Percentiles rank a stretch among this genome's conserved stretches.
Conservation (phyloP, 1,140 invertebrate genomes). For the Drosophila pseudoananassae region DNA sequence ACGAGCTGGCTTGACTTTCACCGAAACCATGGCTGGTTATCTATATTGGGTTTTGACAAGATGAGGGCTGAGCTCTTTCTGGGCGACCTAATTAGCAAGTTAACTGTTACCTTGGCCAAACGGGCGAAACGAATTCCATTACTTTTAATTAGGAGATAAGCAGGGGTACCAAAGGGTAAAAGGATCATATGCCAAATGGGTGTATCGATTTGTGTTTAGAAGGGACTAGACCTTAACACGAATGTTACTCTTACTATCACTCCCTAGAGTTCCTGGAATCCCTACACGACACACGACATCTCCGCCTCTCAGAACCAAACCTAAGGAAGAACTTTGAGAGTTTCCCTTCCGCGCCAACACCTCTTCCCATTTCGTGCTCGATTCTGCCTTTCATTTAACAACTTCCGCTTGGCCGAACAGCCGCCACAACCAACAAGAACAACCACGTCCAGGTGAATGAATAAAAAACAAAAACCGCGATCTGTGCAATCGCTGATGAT, state of each 20-base stretch:
- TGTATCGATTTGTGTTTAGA: too few species aligned
- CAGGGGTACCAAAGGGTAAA: neutral
- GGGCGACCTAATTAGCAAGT: slow-evolving; percentile 54
- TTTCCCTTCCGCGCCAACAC: slow-evolving; percentile 37
- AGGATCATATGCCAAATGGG: neutral
- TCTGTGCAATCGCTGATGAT: slow-evolving; percentile 77
- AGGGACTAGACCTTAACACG: neutral
- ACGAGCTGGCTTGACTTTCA: slow-evolving; percentile 58
- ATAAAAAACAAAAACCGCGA: slow-evolving; percentile 51
- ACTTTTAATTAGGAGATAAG: slow-evolving; percentile 30
- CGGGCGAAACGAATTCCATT: slow-evolving; percentile 51
- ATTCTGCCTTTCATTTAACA: slow-evolving; percentile 62
- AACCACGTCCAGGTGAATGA: slow-evolving; percentile 16
- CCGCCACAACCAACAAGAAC: neutral
- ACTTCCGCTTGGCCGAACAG: slow-evolving; percentile 66
- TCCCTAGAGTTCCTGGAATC: slow-evolving; percentile 26
- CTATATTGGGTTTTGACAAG: slow-evolving; percentile 3
- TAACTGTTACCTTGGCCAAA: slow-evolving; percentile 32
- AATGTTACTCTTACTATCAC: slow-evolving; percentile 8
- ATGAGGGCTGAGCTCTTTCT: neutral
- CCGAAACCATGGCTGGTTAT: slow-evolving; percentile 35
- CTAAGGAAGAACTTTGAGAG: slow-evolving; percentile 14
- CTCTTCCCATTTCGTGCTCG: slow-evolving; percentile 27
- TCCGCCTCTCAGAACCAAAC: neutral
- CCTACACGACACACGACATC: slow-evolving; percentile 37